Evolutionary conservation across 2,888 invertebrate genomes (phyloP).

Genomic region (Drosophila anomalipes): DNA sequence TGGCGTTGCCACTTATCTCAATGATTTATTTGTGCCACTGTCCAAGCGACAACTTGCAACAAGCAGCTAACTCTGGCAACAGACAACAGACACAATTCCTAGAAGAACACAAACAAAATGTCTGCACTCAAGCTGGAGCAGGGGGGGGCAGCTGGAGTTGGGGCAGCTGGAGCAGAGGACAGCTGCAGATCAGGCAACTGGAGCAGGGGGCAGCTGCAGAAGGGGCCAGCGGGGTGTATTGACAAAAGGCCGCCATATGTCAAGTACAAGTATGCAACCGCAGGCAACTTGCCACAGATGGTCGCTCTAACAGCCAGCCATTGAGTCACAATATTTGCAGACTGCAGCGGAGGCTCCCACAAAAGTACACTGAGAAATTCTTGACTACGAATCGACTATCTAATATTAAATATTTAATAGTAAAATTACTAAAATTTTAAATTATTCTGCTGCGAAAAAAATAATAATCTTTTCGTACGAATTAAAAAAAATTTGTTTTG

Average conservation of each 20-base stretch:
- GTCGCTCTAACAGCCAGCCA: slow-evolving; percentile 1
- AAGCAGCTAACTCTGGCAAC: slow-evolving; percentile 22
- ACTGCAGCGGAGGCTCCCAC: slow-evolving; percentile 2
- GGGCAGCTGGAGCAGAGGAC: not conserved
- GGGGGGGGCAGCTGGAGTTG: not conserved
- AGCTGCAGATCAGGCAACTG: not conserved
- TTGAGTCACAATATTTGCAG: not conserved
- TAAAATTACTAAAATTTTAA: not conserved
- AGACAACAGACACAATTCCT: slow-evolving; percentile 43
- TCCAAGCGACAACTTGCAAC: slow-evolving; percentile 31
- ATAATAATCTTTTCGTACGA: not conserved
- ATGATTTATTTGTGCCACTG: slow-evolving; percentile 60
- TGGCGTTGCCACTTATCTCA: slow-evolving; percentile 57
- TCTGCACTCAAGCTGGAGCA: slow-evolving; percentile 34
- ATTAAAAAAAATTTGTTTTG: not conserved
- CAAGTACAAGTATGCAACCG: slow-evolving; percentile 41
- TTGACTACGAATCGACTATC: not conserved
- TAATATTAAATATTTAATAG: not conserved
- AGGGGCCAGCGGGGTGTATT: slow-evolving; percentile 3
- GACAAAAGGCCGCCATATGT: slow-evolving; percentile 63
- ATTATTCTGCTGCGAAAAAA: not conserved
- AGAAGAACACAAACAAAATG: slow-evolving; percentile 56
- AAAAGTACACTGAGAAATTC: slow-evolving; percentile 4
- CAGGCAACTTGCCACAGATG: slow-evolving; percentile 48
- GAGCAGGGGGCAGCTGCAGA: not conserved